Base-by-base conservation (phyloP, 2,113 vertebrate genomes). In the Picathartes gymnocephalus region DNA sequence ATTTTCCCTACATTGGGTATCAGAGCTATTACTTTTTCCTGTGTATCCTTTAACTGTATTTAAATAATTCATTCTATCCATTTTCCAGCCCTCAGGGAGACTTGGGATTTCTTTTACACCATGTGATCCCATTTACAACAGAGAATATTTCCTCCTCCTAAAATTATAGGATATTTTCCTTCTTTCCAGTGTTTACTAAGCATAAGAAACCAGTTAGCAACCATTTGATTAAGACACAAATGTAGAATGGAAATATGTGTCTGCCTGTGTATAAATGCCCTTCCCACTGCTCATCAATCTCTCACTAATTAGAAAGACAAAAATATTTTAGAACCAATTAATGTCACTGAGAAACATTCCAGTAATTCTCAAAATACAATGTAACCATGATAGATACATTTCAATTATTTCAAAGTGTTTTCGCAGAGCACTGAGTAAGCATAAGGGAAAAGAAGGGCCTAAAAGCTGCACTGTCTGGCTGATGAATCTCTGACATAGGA, bases 51-150 rank as follows among this genome's bases (percentile, higher is more conserved):
- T 94, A 96, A 95, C 83, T 91, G 37, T 92, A 93, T 84, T 96
- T 97, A 94, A 97, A 97, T 97, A 95, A 96, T 97, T 95, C 65
- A 97, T 97, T 80, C n/a, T 88, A 93, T 81, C 69, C 83, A 95
- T 95, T 93, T 92, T 76, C 90, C 61, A 89, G 50, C 80, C 86
- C 79, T 94, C 7, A 1, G 83, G 79, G 74, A 90, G 27, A 80
- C 16, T 42, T 11, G 57, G 33, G n/a, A 24, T 80, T 66, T 68
- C 54, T 58, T 87, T 65, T 13, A 74, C 40, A 86, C 42, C 54
- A 16, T 42, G 44, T 33, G 58, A 88, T 93, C 51, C 53, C 54
- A 57, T 83, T 90, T 84, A 81, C 86, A 86, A 86, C 47, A 64
- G 15, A 56, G 42, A 47, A 22, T 72, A 56, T 83, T 92, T 92